Evolutionary conservation across 2,113 vertebrate species (phyloP), one percentile per base, ranked within the genome.

Genomic region (Carassius gibelio): DNA sequence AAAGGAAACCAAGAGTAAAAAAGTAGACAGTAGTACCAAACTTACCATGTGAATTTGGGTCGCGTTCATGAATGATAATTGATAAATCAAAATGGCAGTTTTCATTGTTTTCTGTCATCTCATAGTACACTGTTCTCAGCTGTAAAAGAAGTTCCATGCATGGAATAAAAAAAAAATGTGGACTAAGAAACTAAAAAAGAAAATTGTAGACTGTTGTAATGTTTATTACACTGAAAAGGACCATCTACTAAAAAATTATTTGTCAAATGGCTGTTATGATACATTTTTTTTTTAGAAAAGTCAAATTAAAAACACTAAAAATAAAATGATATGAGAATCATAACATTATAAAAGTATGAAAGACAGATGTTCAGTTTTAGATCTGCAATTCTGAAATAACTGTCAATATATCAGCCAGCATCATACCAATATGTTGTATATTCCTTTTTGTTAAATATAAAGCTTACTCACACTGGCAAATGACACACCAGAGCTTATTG

Each of bases 101-200:
- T 19, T 94, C 90, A 6, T 94, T 87, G 62, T 93, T 90, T 0
- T 94, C 90, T 0, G 92, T 87, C 0, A 91, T 96, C 90, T 93
- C 93, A 23, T 98, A 96, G 87, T 94, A 97, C 3, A 97, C 93
- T 0, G 95, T 97, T 92, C 84, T 96, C 86, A 99, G 89, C 98
- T 99, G 84, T 90, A 69, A 72, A 84, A 17, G 2, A 90, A n/a
- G 38, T 74, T 45, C 8, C 55, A 23, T 64, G 5, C 15, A 59
- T 77, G 15, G 3, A 36, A 61, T 30, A 4, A 23, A 14, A 4
- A 14, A 59, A 59, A 21, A 30, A 30, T 30, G 30, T 30, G 30
- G 30, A 30, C 30, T 30, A 30, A 1, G 30, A 30, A 30, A 30
- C 30, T 30, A 2, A 30, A 76, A 2, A 26, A 8, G 48, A 57